Evolutionary conservation across 1,140 invertebrate genomes (phyloP).

Genomic region (Trichonephila clavata): DNA sequence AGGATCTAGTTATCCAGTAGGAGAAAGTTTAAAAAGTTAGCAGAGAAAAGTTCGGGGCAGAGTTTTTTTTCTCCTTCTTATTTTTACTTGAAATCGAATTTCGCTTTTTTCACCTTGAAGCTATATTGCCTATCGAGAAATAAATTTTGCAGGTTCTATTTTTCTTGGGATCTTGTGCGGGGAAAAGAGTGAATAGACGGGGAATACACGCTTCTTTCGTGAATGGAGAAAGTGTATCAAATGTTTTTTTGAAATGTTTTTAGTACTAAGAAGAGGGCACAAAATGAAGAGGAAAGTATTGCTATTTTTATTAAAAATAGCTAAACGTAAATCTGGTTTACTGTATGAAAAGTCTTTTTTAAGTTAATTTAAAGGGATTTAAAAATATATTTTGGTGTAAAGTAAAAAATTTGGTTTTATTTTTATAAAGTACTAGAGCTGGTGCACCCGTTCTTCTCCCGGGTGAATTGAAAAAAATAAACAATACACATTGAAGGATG

Average conservation of each 20-base stretch:
- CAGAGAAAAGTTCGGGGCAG: neutral
- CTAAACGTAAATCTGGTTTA: too few species aligned
- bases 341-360: too few species aligned
- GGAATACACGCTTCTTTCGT: constrained; percentile 44
- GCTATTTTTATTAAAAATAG: too few species aligned
- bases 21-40: constrained; percentile 71
- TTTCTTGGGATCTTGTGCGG: neutral
- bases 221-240: constrained; percentile 55
- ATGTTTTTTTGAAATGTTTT: constrained; percentile 34
- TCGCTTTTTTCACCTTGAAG: constrained; percentile 65
- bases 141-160: constrained; percentile 67
- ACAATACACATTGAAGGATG: too few species aligned
- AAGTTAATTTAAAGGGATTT: too few species aligned
- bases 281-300: neutral
- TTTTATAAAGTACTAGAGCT: too few species aligned
- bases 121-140: constrained; percentile 73
- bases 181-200: neutral
- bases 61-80: constrained; percentile 21
- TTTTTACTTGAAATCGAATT: constrained; percentile 72
- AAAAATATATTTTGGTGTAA: too few species aligned
- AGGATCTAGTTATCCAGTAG: constrained; percentile 29
- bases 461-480: too few species aligned
- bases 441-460: too few species aligned
- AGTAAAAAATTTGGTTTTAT: too few species aligned
- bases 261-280: neutral